Conservation (phyloP, 2,888 invertebrate species). For the Apamea monoglypha region DNA sequence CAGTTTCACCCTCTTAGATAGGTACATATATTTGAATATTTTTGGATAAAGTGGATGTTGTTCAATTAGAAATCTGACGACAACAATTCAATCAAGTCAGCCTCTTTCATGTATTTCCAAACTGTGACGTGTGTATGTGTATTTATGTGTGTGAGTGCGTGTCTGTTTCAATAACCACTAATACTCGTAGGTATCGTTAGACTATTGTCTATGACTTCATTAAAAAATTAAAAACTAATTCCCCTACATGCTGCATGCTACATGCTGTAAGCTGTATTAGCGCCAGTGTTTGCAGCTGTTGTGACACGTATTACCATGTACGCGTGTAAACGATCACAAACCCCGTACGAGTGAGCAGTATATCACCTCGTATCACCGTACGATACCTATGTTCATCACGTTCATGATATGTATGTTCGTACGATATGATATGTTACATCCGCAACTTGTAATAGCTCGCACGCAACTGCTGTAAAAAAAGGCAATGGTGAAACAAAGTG, state of each 20-base stretch:
- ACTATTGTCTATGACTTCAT: neutral
- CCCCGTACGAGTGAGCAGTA: constrained; percentile 24
- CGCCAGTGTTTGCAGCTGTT: constrained; percentile 27
- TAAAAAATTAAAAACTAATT: neutral
- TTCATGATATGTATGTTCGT: constrained; percentile 11
- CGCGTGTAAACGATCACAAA: constrained; percentile 32
- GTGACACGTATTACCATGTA: constrained; percentile 44
- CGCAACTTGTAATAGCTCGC: constrained; percentile 24
- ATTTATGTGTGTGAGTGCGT: neutral
- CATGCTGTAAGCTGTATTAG: constrained; percentile 22
- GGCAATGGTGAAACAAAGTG: neutral
- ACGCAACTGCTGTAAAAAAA: constrained; percentile 29
- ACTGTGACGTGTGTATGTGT: neutral
- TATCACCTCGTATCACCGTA: constrained; percentile 23
- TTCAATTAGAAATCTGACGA: neutral
- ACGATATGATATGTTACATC: constrained; percentile 42
- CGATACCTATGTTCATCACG: constrained; percentile 17
- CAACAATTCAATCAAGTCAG: neutral
- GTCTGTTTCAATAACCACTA: neutral
- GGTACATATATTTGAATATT: neutral
- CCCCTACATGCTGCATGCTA: too few species aligned
- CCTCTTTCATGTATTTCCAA: neutral
- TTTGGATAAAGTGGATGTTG: neutral
- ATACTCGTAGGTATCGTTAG: neutral
- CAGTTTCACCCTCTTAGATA: neutral